Evolutionary conservation across 2,888 invertebrate species (phyloP).

Genomic region (Sphaerophoria rueppellii): DNA sequence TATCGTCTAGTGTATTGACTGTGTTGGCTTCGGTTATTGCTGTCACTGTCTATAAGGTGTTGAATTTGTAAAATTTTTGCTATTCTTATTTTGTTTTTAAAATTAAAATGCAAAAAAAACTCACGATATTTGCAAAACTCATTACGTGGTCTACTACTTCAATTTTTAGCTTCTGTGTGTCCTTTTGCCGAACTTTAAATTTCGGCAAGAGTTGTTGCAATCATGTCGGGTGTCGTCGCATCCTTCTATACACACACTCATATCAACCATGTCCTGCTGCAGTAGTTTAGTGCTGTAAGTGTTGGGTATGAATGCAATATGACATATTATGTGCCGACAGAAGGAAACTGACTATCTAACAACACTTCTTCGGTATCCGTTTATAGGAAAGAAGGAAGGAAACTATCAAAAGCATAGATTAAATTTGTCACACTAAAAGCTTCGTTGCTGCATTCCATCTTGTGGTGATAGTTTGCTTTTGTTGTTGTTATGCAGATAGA

Average conservation of each 20-base stretch:
- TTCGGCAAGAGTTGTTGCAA: constrained; percentile 1
- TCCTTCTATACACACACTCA: not conserved
- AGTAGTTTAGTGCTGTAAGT: constrained; percentile 1
- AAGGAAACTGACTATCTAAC: constrained; percentile 3
- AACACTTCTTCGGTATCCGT: too few species aligned
- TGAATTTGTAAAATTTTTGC: constrained; percentile 33
- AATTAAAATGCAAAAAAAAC: constrained; percentile 1
- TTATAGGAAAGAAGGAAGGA: constrained; percentile 42
- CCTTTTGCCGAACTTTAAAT: not conserved
- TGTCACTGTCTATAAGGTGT: constrained; percentile 28
- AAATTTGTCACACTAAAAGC: constrained; percentile 70
- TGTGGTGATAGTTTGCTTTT: constrained; percentile 5
- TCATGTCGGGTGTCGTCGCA: not conserved
- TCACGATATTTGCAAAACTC: constrained; percentile 16
- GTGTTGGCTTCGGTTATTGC: constrained; percentile 39
- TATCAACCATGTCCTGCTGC: not conserved
- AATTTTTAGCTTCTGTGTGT: not conserved
- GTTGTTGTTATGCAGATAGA: not conserved
- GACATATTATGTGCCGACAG: constrained; percentile 48
- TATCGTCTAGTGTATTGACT: constrained; percentile 75
- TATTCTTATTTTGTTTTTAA: too few species aligned
- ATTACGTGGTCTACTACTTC: constrained; percentile 29
- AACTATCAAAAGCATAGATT: constrained; percentile 62
- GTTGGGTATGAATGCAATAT: constrained; percentile 48
- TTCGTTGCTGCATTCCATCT: constrained; percentile 44